These are phyloP conservation scores for Laothoe populi DNA, from an alignment of 2,888 invertebrate species.

Conservation along the genomic window DNA sequence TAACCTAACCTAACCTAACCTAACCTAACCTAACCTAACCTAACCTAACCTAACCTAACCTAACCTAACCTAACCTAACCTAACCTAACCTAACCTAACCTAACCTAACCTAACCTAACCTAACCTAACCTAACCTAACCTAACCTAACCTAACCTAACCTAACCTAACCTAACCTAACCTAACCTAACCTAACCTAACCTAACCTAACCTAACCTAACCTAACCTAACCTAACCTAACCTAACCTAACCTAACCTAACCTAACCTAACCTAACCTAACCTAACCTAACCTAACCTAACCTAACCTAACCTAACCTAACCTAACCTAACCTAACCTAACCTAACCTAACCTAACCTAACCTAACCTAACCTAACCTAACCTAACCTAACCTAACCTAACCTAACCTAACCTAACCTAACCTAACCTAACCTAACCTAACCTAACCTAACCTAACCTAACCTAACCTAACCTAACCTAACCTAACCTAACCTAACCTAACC, in stretches of 20 bases:
- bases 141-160: conserved; percentile 5
- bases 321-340: conserved; percentile 5
- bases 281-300: conserved; percentile 5
- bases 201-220: conserved; percentile 5
- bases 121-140: conserved; percentile 5
- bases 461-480: conserved; percentile 5
- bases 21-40: conserved; percentile 1
- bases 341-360: conserved; percentile 5
- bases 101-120: conserved; percentile 5
- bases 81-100: conserved; percentile 5
- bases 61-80: conserved; percentile 1
- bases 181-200: conserved; percentile 5
- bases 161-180: conserved; percentile 5
- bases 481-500: conserved; percentile 5
- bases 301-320: conserved; percentile 5
- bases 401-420: conserved; percentile 5
- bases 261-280: conserved; percentile 5
- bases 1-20: conserved; percentile 5
- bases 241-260: conserved; percentile 5
- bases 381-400: conserved; percentile 5
- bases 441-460: conserved; percentile 5
- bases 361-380: conserved; percentile 5
- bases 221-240: conserved; percentile 5
- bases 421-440: conserved; percentile 5
- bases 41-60: conserved; percentile 5